A percentile compares a stretch with the other conserved stretches of the same genome.
Conservation (phyloP, 2,797 vertebrate genomes). For the Sparidentex hasta region DNA sequence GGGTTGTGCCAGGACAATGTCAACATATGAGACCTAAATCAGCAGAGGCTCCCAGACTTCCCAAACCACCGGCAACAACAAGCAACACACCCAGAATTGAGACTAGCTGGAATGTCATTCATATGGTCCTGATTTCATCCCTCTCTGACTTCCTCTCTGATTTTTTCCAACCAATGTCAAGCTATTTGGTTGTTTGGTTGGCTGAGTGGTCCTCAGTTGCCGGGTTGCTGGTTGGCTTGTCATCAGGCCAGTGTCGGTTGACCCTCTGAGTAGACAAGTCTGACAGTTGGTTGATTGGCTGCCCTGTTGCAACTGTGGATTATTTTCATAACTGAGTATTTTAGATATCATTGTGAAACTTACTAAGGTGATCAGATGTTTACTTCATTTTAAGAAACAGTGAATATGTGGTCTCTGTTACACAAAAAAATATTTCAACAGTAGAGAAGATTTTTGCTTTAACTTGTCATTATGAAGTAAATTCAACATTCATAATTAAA, state of each 20-base stretch:
- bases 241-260: neutral
- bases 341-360: too few relatives aligned
- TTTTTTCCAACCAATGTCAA: conserved; percentile 54
- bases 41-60: conserved; percentile 80
- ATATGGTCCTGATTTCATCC: conserved; percentile 83
- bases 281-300: neutral
- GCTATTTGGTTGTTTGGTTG: conserved; percentile 21
- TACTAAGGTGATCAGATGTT: too few relatives aligned
- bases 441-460: too few relatives aligned
- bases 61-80: conserved; percentile 83
- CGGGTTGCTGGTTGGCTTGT: conserved; percentile 8
- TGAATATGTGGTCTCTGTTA: too few relatives aligned
- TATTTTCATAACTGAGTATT: neutral
- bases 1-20: conserved; percentile 73
- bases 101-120: conserved; percentile 80
- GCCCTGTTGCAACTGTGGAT: neutral
- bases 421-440: too few relatives aligned
- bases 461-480: too few relatives aligned
- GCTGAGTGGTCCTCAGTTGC: conserved; percentile 5
- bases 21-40: conserved; percentile 78
- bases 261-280: neutral
- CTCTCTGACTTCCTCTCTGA: conserved; percentile 35
- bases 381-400: too few relatives aligned
- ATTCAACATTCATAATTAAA: too few relatives aligned
- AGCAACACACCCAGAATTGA: conserved; percentile 79